Base-by-base conservation (phyloP, 2,113 vertebrate species). In the Lycaon pictus region DNA sequence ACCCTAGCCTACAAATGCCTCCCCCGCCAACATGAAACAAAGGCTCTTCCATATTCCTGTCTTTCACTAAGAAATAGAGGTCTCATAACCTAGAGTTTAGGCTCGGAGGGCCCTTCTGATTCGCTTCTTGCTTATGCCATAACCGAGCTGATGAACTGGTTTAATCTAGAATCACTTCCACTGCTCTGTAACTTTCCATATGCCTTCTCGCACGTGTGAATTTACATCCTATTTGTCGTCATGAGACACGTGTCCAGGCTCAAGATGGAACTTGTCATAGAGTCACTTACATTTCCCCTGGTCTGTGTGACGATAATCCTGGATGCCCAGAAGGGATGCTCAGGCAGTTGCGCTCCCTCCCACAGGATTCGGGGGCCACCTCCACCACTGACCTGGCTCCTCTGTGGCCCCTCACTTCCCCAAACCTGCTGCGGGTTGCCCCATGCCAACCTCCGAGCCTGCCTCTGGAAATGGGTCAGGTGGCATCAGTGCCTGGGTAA, bases 351-450 rank as follows among this genome's bases (percentile, higher is more conserved):
- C 19, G 11, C 23, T 32, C 43, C 58, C 51, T 93, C 11, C 6
- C 0, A 0, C 1, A 32, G 63, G 19, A 15, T 6, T 1, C 4
- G 27, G 53, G n/a, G 32, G 5, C 11, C 0, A 1, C 22, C 32
- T 15, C 37, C 25, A 1, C 23, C 32, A 23, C 8, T 12, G 25
- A 65, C 32, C 56, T n/a, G 60, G 35, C 37, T 55, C 11, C 35
- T 58, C 65, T 1, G 2, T 10, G 53, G 35, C 0, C 2, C 23
- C 6, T 74, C 22, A 11, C 79, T 71, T 51, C 62, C 92, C 63
- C 37, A 92, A 2, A 72, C 1, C 23, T n/a, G 6, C 7, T 8
- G 20, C 32, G 32, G 13, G 71, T 27, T 63, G 43, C 76, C 76
- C 58, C n/a, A 35, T n/a, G 22, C 37, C 11, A 29, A 16, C 56